Conservation (phyloP, 2,113 vertebrate genomes). For the Toxotes jaculatrix region DNA sequence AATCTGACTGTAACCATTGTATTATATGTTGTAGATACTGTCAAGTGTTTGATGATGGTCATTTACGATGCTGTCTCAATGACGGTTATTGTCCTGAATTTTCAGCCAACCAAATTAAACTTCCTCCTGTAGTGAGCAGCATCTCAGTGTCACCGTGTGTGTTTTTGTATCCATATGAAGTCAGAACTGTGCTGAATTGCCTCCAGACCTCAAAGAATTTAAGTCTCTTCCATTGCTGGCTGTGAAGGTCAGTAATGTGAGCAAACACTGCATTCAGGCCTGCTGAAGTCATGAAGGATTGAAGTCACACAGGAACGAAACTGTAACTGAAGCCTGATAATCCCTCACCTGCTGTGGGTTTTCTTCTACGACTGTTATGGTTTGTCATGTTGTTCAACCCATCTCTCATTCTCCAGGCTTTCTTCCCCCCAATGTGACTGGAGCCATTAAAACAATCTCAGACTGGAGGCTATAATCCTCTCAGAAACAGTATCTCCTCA, state of each 20-base stretch:
- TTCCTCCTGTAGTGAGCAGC: too few relatives aligned
- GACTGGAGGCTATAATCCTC: slow-evolving; percentile 31
- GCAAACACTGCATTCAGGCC: neutral
- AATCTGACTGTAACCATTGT: neutral
- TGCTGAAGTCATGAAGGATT: slow-evolving; percentile 21
- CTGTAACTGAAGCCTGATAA: slow-evolving; percentile 36
- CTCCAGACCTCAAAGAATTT: neutral
- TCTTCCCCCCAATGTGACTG: slow-evolving; percentile 10
- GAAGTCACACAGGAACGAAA: slow-evolving; percentile 15
- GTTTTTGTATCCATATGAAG: neutral
- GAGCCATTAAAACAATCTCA: slow-evolving; percentile 20
- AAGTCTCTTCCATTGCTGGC: neutral
- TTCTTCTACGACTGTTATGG: slow-evolving; percentile 23
- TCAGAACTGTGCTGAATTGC: neutral
- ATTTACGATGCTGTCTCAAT: neutral
- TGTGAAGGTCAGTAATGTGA: neutral
- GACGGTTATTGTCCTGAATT: neutral
- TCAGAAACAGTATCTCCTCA: slow-evolving; percentile 23
- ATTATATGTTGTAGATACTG: neutral
- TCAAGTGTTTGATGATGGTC: neutral
- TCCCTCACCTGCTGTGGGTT: slow-evolving; percentile 35
- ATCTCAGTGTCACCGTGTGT: neutral
- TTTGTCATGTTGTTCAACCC: slow-evolving; percentile 21
- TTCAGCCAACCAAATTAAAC: neutral
- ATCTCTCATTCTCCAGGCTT: slow-evolving; percentile 2